Percentiles rank a stretch among this genome's conserved stretches.
Conservation (phyloP, 2,797 vertebrate species). For the Sebastes kiyomatsui region DNA sequence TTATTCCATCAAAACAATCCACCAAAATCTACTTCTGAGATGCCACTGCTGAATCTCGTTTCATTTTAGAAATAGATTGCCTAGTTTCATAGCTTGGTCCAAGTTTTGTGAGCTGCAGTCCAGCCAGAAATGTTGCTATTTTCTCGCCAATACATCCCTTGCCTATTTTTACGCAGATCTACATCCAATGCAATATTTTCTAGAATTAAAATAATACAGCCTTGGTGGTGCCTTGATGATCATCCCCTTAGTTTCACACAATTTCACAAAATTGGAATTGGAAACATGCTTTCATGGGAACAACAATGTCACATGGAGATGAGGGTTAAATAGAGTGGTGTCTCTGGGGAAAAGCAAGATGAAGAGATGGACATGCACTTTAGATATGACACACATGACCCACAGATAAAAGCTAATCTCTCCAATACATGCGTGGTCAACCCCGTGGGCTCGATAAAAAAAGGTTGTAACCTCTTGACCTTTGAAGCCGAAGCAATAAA, state of each 20-base stretch:
- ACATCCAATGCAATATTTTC: background rate
- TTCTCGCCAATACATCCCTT: background rate
- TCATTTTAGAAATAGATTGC: no score
- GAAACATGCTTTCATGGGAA: slow-evolving; percentile 48
- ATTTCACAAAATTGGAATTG: background rate
- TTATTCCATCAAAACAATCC: no score
- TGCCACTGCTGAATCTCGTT: no score
- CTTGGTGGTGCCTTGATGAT: background rate
- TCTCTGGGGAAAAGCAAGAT: slow-evolving; percentile 26
- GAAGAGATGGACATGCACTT: background rate
- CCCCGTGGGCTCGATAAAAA: background rate
- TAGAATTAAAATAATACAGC: background rate
- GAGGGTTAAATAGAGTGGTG: background rate
- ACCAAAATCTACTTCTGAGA: no score
- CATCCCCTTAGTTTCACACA: background rate
- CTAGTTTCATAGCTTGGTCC: no score
- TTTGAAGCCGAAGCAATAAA: slow-evolving; percentile 27
- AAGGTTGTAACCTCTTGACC: slow-evolving; percentile 27
- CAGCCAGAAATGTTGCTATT: background rate
- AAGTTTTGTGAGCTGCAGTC: no score
- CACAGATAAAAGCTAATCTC: slow-evolving; percentile 47
- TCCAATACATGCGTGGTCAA: slow-evolving; percentile 9
- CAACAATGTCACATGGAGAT: slow-evolving; percentile 18
- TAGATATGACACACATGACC: slow-evolving; percentile 10
- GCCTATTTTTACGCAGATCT: background rate